Evolutionary conservation across 2,888 invertebrate genomes (phyloP), one percentile per base, ranked within the genome.

Genomic region (Tipula lateralis): DNA sequence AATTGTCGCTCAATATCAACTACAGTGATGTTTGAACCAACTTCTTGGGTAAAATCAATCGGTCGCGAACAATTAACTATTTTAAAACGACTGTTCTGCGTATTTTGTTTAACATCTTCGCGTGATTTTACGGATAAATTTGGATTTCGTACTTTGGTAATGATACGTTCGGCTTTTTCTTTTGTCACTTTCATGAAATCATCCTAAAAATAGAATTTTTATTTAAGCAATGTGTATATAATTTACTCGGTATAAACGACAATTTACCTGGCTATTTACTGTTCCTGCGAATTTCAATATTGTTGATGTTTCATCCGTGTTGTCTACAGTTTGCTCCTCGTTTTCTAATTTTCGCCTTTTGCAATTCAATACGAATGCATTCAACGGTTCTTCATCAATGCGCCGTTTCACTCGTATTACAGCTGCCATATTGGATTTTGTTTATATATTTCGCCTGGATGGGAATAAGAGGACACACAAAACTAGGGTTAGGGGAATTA

Each of bases 221-320:
- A 44, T 36, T 83, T 36, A 39, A n/a, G 0, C 44, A 29, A 81
- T n/a, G 39, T 39, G 13, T n/a, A n/a, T n/a, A 13, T 3, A 39
- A 39, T n/a, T 6, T 12, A 13, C 9, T 13, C 39, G 13, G 4
- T 39, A 39, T 3, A 39, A 85, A 36, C 85, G 85, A n/a, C n/a
- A n/a, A n/a, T 85, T 87, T 91, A 94, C 95, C 91, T 93, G 92
- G 88, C 92, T 92, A 85, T 93, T 91, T n/a, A 94, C 91, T 29
- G 95, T 95, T 85, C 94, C 94, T 81, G 94, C 93, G 87, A 95
- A 95, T 87, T 94, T 94, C 12, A 95, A 92, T 44, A 95, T 89
- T 0, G 94, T 92, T 0, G 93, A 92, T 6, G 92, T 90, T 86
- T 92, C 90, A 85, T 91, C 91, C 85, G 89, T 88, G 3, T 85